A percentile compares a stretch with the other conserved stretches of the same genome.
Conservation (phyloP, 2,113 vertebrate species). For the Callipepla squamata region DNA sequence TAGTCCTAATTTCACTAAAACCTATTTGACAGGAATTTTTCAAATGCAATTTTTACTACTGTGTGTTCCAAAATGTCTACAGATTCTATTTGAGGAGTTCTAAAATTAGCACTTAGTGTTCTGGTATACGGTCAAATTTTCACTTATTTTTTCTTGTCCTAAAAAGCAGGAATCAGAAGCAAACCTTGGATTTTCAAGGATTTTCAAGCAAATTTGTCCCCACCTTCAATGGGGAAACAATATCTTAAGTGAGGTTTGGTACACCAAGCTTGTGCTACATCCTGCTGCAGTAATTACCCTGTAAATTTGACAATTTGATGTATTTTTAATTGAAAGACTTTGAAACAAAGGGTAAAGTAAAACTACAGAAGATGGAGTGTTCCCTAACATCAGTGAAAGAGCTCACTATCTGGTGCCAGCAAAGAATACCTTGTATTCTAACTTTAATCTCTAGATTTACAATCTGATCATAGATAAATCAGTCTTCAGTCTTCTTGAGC, state of each 20-base stretch:
- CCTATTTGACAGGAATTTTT: not conserved
- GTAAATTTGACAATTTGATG: not conserved
- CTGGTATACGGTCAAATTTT: not conserved
- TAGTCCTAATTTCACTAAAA: slow-evolving; percentile 7
- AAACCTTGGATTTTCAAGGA: not conserved
- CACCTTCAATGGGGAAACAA: not conserved
- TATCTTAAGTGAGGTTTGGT: rapidly evolving
- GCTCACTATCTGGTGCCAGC: not conserved
- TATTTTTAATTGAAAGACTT: not conserved
- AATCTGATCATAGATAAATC: not conserved
- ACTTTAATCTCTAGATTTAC: not conserved
- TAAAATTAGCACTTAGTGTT: slow-evolving; percentile 35
- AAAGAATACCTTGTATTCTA: not conserved
- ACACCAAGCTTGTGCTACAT: not conserved
- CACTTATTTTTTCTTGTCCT: not conserved
- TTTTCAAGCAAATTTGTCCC: not conserved
- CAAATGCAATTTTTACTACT: not conserved
- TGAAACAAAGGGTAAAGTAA: not conserved
- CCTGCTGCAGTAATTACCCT: not conserved
- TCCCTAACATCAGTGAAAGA: not conserved
- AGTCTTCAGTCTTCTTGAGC: not conserved
- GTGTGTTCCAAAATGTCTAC: not conserved
- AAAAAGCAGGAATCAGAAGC: not conserved
- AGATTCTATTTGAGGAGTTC: slow-evolving; percentile 20
- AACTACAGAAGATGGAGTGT: not conserved